These are phyloP conservation scores for Tenthredo mesomela DNA, from an alignment of 2,888 invertebrate species.

Conservation along the genomic window DNA sequence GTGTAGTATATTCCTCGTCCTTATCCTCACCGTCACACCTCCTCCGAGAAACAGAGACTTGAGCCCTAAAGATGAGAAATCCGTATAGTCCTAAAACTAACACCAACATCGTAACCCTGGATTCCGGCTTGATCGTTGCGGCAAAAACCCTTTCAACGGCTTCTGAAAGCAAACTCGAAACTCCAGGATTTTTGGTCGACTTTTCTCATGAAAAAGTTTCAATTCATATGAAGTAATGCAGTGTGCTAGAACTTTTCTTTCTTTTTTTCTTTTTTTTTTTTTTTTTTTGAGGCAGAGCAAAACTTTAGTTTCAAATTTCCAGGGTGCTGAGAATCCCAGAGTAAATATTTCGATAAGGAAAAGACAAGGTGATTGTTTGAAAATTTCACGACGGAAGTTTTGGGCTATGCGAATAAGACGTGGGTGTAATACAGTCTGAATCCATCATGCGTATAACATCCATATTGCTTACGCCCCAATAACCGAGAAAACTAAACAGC, in stretches of 20 bases:
- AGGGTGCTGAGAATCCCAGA: neutral
- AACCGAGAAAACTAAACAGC: neutral
- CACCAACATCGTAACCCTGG: neutral
- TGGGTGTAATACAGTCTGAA: neutral
- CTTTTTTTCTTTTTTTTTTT: neutral
- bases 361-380: neutral
- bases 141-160: neutral
- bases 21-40: neutral
- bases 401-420: neutral
- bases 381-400: neutral
- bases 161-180: neutral
- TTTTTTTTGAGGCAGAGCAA: neutral
- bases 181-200: neutral
- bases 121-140: neutral
- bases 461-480: neutral
- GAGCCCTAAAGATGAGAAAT: neutral
- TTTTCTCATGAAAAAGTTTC: neutral
- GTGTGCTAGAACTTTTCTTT: too few relatives aligned
- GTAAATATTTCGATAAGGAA: neutral
- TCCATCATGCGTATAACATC: neutral
- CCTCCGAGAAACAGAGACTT: neutral
- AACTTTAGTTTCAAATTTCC: neutral
- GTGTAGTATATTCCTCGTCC: neutral
- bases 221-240: neutral
- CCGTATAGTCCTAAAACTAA: slow-evolving; percentile 10